These are phyloP conservation scores for Trogon melanurus DNA, from an alignment of 2,113 vertebrate species.

Conservation along the genomic window DNA sequence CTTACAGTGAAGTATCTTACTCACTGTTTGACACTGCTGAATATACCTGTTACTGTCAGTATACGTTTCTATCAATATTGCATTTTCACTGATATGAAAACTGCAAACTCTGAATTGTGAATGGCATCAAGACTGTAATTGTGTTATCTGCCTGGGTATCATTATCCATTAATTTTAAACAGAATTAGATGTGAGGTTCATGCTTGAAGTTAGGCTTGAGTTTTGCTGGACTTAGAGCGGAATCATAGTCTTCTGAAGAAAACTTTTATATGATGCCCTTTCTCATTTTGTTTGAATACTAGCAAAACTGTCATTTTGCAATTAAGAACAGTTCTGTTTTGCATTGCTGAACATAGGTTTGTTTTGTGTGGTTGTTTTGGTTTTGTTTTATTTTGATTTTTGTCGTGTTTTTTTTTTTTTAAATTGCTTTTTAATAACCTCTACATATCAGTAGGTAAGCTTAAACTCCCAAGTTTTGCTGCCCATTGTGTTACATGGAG, in stretches of 20 bases:
- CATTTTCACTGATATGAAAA: not conserved
- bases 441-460: not conserved
- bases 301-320: not conserved
- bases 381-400: too few species aligned
- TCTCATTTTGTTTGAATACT: not conserved
- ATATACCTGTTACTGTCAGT: not conserved
- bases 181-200: not conserved
- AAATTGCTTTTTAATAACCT: not conserved
- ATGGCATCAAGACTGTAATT: not conserved
- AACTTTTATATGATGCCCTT: not conserved
- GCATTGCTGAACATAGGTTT: not conserved
- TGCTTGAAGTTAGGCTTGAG: not conserved
- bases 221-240: not conserved
- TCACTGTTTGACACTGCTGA: not conserved
- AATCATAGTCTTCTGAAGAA: not conserved
- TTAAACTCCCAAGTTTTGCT: not conserved
- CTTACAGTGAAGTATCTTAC: not conserved
- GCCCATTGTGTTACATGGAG: not conserved
- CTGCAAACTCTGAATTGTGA: not conserved
- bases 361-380: too few species aligned
- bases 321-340: not conserved
- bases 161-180: not conserved
- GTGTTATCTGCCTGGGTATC: not conserved
- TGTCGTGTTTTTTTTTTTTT: too few species aligned
- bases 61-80: not conserved